phyloP scores from a whole-genome alignment of 2,888 invertebrate species.

The Dromius quadrimaculatus region DNA sequence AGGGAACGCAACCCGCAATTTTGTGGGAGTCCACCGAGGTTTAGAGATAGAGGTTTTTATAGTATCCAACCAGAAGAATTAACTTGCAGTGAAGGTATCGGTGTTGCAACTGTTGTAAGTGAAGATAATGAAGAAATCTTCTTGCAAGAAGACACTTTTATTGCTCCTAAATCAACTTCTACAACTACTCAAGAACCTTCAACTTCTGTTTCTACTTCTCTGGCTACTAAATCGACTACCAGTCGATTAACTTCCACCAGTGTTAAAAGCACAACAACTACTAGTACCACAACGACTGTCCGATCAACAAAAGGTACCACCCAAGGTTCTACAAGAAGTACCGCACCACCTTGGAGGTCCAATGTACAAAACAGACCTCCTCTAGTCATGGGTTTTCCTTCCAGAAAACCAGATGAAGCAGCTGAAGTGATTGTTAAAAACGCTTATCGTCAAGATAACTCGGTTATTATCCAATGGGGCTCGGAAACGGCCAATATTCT shows the following conservation, averaged over 20 bases:
- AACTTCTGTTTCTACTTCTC: constrained; percentile 43
- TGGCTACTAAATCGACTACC: constrained; percentile 61
- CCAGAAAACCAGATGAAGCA: constrained; percentile 72
- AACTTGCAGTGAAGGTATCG: constrained; percentile 70
- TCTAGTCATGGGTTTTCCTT: constrained; percentile 78
- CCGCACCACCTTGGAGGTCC: constrained; percentile 64
- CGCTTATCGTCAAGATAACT: constrained; percentile 86
- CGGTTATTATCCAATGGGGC: constrained; percentile 93
- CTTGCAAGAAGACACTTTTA: constrained; percentile 55
- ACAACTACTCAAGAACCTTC: constrained; percentile 57
- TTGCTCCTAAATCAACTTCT: constrained; percentile 43
- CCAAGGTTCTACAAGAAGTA: constrained; percentile 58
- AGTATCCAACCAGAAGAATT: constrained; percentile 85
- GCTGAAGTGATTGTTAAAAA: constrained; percentile 88
- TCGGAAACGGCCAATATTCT: constrained; percentile 87
- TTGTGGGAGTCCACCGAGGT: constrained; percentile 85
- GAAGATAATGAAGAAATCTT: constrained; percentile 67
- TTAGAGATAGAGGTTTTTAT: constrained; percentile 87
- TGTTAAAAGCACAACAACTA: constrained; percentile 55
- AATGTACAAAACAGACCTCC: constrained; percentile 73
- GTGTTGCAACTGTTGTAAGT: constrained; percentile 71
- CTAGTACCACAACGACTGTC: constrained; percentile 58
- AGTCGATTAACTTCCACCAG: constrained; percentile 51
- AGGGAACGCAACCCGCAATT: constrained; percentile 93
- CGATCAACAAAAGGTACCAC: constrained; percentile 61